These are phyloP conservation scores for Lepidurus apus DNA, from an alignment of 1,140 invertebrate species.

Conservation along the genomic window DNA sequence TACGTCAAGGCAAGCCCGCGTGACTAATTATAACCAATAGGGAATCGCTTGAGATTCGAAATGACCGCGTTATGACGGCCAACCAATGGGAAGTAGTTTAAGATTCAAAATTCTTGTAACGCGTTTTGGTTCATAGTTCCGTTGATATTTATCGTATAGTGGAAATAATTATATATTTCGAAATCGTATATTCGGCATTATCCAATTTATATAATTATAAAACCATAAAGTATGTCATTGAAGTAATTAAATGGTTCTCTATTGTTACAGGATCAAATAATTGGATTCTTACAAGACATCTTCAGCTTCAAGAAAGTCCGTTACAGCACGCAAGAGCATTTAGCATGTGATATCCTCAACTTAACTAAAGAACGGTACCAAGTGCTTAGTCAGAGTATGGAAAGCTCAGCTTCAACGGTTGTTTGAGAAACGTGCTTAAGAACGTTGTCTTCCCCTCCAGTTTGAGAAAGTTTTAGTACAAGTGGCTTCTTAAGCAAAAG, in stretches of 20 bases:
- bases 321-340: slow-evolving; percentile 79
- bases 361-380: slow-evolving; percentile 38
- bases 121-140: background rate
- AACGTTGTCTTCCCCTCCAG: background rate
- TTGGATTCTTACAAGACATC: slow-evolving; percentile 80
- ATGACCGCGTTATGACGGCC: too few relatives aligned
- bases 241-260: background rate
- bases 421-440: background rate
- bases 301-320: slow-evolving; percentile 88
- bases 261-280: slow-evolving; percentile 66
- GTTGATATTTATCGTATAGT: background rate
- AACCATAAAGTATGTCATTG: too few relatives aligned
- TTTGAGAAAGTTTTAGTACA: slow-evolving; percentile 18
- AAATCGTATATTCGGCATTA: too few relatives aligned
- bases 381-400: slow-evolving; percentile 19
- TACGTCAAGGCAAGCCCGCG: too few relatives aligned
- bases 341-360: slow-evolving; percentile 71
- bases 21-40: too few relatives aligned
- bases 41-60: too few relatives aligned
- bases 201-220: too few relatives aligned
- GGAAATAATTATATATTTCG: background rate
- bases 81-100: too few relatives aligned
- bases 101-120: too few relatives aligned
- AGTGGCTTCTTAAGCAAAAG: slow-evolving; percentile 1
- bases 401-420: background rate